Evolutionary conservation across 2,797 vertebrate genomes (phyloP), one percentile per base, ranked within the genome.

Genomic region (Aeoliscus strigatus): DNA sequence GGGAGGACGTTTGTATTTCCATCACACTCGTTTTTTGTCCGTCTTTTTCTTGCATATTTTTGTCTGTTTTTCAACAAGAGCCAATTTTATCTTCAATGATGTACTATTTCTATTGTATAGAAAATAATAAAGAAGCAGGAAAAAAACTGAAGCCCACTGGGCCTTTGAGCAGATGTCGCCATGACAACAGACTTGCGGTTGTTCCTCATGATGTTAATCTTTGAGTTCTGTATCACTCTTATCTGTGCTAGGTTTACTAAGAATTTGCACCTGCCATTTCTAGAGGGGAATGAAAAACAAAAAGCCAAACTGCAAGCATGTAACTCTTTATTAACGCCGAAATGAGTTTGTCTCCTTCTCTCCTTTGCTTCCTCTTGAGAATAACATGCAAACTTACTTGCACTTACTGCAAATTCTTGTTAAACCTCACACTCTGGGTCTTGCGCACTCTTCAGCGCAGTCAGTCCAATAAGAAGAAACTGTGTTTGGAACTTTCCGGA

Each of bases 31-130:
- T 9, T 39, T 39, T 40, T 51, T 32, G 17, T 36, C 43, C 41
- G 36, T 13, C 29, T 27, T 66, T 50, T 73, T 77, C 57, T 81
- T 74, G 60, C 71, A 68, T 73, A 73, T 77, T 70, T 71, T 63
- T 53, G 23, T 82, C 38, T 75, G 57, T 69, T 80, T 77, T 78
- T 81, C 73, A 82, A 82, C 77, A 86, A 80, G 75, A 84, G 75
- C 83, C 64, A 55, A 52, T 82, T 85, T 83, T 82, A 82, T 85
- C 83, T 83, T 77, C 66, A 81, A 77, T 70, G 67, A 85, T 77
- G 81, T 83, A 77, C 80, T 85, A 85, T 86, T 87, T 87, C 85
- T 87, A 87, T 87, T 85, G 85, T 87, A 87, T 87, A 87, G 85
- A 86, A 87, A 84, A 86, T 82, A 79, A 83, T 83, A 80, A 81